Evolutionary conservation across 2,888 invertebrate genomes (phyloP).

Genomic region (Steinernema scapterisci): DNA sequence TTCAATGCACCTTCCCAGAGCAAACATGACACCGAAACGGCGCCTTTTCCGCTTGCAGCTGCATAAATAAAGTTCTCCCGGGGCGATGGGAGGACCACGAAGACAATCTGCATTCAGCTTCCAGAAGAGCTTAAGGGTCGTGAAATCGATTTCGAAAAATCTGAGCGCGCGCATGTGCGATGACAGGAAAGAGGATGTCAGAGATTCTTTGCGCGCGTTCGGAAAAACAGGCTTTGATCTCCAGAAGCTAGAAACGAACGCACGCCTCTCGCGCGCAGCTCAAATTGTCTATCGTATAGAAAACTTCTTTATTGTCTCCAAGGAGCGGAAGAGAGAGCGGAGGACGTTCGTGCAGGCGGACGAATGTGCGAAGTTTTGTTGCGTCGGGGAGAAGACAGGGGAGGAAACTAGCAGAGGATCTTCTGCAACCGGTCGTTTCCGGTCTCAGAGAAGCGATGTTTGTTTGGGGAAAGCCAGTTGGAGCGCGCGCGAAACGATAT

Average conservation of each 20-base stretch:
- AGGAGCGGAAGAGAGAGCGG: background rate
- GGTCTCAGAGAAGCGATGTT: background rate
- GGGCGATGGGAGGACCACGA: no score
- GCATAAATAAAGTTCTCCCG: no score
- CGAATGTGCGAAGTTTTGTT: no score
- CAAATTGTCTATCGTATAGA: no score
- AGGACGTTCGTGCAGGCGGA: no score
- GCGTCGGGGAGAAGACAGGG: no score
- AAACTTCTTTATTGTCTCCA: background rate
- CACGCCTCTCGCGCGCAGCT: no score
- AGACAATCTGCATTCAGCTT: background rate
- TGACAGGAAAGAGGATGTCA: constrained; percentile 14
- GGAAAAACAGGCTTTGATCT: background rate
- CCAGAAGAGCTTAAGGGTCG: background rate
- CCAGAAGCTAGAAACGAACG: no score
- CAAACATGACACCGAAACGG: no score
- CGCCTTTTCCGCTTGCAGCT: no score
- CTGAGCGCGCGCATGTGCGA: background rate
- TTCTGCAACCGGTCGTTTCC: constrained; percentile 16
- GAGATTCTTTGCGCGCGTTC: background rate
- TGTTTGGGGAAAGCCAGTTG: background rate
- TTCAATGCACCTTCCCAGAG: no score
- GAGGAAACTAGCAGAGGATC: no score
- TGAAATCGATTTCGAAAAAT: background rate
- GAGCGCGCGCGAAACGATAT: background rate